phyloP scores from a whole-genome alignment of 2,888 invertebrate species.

The Conus canariensis region DNA sequence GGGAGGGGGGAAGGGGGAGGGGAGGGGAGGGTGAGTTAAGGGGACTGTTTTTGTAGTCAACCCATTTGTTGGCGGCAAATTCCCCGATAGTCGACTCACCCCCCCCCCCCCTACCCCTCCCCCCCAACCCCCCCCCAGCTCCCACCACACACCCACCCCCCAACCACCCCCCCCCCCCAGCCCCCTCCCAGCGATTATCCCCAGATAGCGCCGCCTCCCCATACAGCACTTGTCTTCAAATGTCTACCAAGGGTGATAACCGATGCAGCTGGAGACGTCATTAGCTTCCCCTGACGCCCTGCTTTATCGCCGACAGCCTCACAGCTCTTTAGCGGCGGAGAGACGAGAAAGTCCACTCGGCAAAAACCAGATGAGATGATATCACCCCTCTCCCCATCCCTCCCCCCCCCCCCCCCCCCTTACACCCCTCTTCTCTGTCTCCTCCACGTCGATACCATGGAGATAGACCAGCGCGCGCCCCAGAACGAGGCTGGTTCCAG shows the following conservation, averaged over 20 bases:
- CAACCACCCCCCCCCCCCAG: too few relatives aligned
- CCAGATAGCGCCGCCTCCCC: conserved; percentile 16
- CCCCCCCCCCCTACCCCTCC: neutral
- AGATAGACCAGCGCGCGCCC: conserved; percentile 37
- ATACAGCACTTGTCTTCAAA: conserved; percentile 21
- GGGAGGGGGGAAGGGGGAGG: neutral
- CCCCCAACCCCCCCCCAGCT: neutral
- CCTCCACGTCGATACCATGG: conserved; percentile 22
- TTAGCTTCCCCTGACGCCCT: conserved; percentile 40
- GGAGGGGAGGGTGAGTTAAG: neutral
- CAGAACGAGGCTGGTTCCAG: conserved; percentile 34
- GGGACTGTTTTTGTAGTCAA: neutral
- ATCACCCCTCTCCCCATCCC: neutral
- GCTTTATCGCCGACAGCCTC: conserved; percentile 34
- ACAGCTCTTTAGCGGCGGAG: conserved; percentile 27
- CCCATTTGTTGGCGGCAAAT: neutral
- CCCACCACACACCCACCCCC: too few relatives aligned
- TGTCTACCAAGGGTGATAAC: conserved; percentile 42
- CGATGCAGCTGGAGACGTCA: conserved; percentile 43
- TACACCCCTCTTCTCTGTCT: too few relatives aligned
- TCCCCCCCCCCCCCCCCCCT: too few relatives aligned
- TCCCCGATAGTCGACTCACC: neutral
- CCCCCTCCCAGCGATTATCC: conserved; percentile 23
- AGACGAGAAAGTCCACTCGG: conserved; percentile 26
- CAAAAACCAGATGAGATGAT: conserved; percentile 30